Percentiles rank a stretch among this genome's conserved stretches.
Conservation (phyloP, 2,888 invertebrate species). For the Acleris sparsana region DNA sequence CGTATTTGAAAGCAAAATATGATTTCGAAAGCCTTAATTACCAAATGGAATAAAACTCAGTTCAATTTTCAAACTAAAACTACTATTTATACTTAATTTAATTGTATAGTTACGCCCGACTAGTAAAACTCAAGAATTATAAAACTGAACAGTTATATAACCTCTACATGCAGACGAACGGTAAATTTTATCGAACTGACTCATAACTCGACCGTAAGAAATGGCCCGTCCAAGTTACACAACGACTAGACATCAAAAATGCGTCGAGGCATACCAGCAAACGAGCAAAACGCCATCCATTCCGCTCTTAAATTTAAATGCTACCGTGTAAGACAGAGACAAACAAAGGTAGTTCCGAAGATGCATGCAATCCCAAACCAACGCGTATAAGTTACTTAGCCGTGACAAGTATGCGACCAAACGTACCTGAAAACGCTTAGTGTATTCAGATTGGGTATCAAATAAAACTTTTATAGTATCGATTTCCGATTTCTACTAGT, state of each 20-base stretch:
- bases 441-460: slow-evolving; percentile 63
- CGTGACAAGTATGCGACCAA: slow-evolving; percentile 12
- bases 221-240: not conserved
- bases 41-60: too few relatives aligned
- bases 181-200: not conserved
- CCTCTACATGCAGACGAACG: not conserved
- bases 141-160: too few relatives aligned
- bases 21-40: too few relatives aligned
- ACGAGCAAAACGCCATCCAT: not conserved
- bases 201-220: not conserved
- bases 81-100: too few relatives aligned
- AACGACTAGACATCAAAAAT: not conserved
- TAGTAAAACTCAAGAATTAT: too few relatives aligned
- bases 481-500: slow-evolving; percentile 49
- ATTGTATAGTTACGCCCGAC: too few relatives aligned
- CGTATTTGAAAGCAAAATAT: too few relatives aligned
- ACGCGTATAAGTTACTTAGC: slow-evolving; percentile 15
- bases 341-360: not conserved
- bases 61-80: too few relatives aligned
- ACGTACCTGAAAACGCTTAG: slow-evolving; percentile 39
- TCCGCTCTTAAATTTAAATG: not conserved
- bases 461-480: slow-evolving; percentile 74
- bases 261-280: not conserved
- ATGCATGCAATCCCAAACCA: not conserved
- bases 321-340: not conserved